Evolutionary conservation across 2,888 invertebrate genomes (phyloP), one percentile per base, ranked within the genome.

Genomic region (Callyntrura guangdongensis): DNA sequence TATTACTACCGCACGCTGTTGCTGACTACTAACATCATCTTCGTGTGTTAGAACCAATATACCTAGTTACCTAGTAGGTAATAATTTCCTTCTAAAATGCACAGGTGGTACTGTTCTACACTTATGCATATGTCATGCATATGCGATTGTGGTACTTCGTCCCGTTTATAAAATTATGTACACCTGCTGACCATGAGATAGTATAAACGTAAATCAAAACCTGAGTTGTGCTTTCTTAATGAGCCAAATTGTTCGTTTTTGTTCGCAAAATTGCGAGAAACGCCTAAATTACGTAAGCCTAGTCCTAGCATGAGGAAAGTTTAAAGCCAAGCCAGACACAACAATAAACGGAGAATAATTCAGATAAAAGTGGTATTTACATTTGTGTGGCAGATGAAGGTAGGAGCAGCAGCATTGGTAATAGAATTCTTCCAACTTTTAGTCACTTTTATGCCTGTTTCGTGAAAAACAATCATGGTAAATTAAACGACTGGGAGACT

Each of bases 361-460:
- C 56, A 56, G 17, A 56, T 56, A n/a, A 56, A n/a, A 56, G 56
- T n/a, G 17, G 36, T 56, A 56, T 14, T 56, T 56, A 36, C 36
- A 36, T n/a, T n/a, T 56, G 56, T 17, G 17, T 56, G 56, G n/a
- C 56, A 5, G n/a, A 14, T 56, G 56, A n/a, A 36, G 56, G n/a
- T 56, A 56, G 5, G 17, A 56, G n/a, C 14, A 53, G 14, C 14
- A 56, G 17, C 4, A 56, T 14, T 56, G 5, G 14, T 12, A 56
- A n/a, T 4, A 56, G 56, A n/a, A 53, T n/a, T 56, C 1, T n/a
- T 56, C n/a, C 56, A 14, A 56, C 9, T 64, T 64, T 64, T 22
- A 64, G 61, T 64, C 61, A 64, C 14, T 64, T 64, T 22, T 22
- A 64, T 17, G n/a, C 56, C 56, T 56, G 12, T 12, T 56, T 56